Base-by-base conservation (phyloP, 2,797 vertebrate species). In the Linurgus olivaceus region DNA sequence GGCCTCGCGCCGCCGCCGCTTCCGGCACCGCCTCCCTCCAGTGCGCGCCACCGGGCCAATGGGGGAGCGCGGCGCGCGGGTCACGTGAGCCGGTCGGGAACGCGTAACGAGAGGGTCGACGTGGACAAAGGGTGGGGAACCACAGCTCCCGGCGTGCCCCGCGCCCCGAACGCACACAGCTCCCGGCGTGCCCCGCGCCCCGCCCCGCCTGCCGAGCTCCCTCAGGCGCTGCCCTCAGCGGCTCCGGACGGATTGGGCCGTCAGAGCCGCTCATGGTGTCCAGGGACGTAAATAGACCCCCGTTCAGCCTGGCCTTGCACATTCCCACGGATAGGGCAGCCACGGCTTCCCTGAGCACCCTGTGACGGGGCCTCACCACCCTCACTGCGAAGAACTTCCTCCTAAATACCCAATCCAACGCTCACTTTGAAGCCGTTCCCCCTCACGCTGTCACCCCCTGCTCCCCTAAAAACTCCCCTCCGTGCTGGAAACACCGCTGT, bases 11-110 rank as follows among this genome's bases (percentile, higher is more conserved):
- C 31, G 52, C 44, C 65, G 93, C 72, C 51, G 65, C 97, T 97
- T 98, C 98, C 98, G 97, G 96, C 95, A 95, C 62, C 77, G 94
- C 96, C 55, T 74, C 78, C 81, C 40, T 29, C 38, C 24, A 3
- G 79, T 19, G 68, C 79, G 68, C 58, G 58, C 57, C 31, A 2
- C 45, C 59, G 24, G 9, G 19, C 85, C 85, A 87, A 87, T 73
- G 45, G 62, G n/a, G 7, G 18, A 59, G 38, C 15, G 54, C 33
- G 19, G 45, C 23, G 45, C 23, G 18, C 2, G 17, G n/a, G n/a
- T 44, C 71, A 67, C 62, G 52, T 44, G 61, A 8, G 18, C 37
- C 28, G 19, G 16, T 37, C 6, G 20, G 15, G 13, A 6, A 8
- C 10, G 24, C 71, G 16, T 38, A 23, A 38, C n/a, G 4, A 58